Conservation (phyloP, 2,888 invertebrate species). For the Drosophila subquinaria region DNA sequence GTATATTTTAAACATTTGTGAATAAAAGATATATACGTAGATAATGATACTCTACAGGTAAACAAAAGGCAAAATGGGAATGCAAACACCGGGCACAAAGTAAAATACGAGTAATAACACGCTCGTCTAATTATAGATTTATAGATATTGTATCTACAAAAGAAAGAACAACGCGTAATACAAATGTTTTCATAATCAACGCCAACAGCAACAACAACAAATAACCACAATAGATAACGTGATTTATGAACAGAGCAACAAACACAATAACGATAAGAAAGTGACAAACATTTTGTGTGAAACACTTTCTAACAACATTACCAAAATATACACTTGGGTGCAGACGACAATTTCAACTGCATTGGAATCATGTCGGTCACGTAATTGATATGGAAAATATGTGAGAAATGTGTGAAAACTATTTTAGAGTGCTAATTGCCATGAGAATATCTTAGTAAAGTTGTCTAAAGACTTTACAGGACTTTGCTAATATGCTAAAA, state of each 20-base stretch:
- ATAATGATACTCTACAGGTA: constrained; percentile 44
- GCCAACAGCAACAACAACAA: background rate
- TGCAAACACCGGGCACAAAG: constrained; percentile 22
- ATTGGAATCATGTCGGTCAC: constrained; percentile 61
- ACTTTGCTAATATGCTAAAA: background rate
- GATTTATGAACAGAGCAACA: constrained; percentile 28
- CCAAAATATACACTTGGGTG: constrained; percentile 12
- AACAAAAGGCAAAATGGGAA: constrained; percentile 57
- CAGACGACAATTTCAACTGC: constrained; percentile 7
- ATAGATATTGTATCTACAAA: constrained; percentile 70
- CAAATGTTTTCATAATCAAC: constrained; percentile 69
- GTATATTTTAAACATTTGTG: constrained; percentile 57
- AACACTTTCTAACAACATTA: constrained; percentile 56
- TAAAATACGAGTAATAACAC: constrained; percentile 36
- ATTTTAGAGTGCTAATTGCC: constrained; percentile 1
- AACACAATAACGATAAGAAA: constrained; percentile 56
- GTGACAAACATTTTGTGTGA: constrained; percentile 17
- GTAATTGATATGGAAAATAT: constrained; percentile 50
- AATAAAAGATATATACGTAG: constrained; percentile 36
- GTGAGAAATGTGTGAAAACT: constrained; percentile 44
- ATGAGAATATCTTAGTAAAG: background rate
- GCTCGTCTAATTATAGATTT: constrained; percentile 63
- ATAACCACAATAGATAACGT: constrained; percentile 33
- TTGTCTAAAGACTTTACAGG: background rate
- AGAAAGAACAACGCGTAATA: constrained; percentile 52